These are phyloP conservation scores for Psittacula echo DNA, from an alignment of 2,797 vertebrate genomes.

Conservation along the genomic window DNA sequence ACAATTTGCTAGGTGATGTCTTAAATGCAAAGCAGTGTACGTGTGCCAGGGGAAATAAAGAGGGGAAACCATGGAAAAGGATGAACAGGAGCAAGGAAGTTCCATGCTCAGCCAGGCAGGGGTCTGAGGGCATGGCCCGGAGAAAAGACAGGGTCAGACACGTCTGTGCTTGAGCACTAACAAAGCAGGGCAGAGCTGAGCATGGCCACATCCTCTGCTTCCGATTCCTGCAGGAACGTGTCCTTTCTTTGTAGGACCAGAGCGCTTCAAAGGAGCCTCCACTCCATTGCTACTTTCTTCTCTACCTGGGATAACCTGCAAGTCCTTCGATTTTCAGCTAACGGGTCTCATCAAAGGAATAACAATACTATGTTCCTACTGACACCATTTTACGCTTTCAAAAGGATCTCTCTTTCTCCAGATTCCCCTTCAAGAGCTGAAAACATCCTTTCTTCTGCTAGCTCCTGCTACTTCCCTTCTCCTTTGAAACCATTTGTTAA, in stretches of 20 bases:
- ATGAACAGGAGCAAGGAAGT: neutral
- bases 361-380: neutral
- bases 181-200: neutral
- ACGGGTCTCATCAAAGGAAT: slow-evolving; percentile 9
- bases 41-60: neutral
- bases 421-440: neutral
- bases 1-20: neutral
- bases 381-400: neutral
- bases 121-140: neutral
- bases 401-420: neutral
- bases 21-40: neutral
- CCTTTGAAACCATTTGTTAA: neutral
- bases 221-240: neutral
- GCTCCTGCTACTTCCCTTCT: neutral
- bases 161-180: neutral
- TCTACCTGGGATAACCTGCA: neutral
- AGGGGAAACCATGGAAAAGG: neutral
- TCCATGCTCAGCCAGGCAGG: neutral
- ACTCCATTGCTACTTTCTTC: neutral
- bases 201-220: neutral
- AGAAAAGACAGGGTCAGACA: neutral
- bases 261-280: neutral
- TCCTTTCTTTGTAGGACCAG: neutral
- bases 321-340: neutral
- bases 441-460: slow-evolving; percentile 19